phyloP scores from a whole-genome alignment of 2,113 vertebrate species.

The Thoracochromis brauschi region DNA sequence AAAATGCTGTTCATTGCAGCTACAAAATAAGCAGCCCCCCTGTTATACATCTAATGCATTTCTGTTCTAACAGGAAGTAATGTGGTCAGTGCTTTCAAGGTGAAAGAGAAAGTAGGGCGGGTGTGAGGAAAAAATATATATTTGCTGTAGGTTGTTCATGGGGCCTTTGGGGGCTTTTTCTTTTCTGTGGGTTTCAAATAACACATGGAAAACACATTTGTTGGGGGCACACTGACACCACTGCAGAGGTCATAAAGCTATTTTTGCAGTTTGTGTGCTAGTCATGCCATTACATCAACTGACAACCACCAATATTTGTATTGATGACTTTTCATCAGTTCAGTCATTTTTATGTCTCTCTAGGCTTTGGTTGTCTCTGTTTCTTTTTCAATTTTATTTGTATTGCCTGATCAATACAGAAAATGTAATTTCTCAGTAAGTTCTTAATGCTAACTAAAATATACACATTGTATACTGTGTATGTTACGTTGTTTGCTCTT shows the following conservation, averaged over 20 bases:
- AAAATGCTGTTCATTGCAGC: not conserved
- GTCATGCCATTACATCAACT: not conserved
- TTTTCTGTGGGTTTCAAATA: not conserved
- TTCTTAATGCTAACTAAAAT: not conserved
- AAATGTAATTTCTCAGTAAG: not conserved
- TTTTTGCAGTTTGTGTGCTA: not conserved
- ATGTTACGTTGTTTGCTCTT: not conserved
- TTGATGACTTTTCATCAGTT: not conserved
- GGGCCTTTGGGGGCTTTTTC: not conserved
- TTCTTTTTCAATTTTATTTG: not conserved
- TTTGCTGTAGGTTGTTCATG: not conserved
- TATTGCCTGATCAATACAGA: not conserved
- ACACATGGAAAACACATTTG: conserved; percentile 12
- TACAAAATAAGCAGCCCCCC: not conserved
- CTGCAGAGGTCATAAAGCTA: not conserved
- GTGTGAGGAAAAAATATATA: not conserved
- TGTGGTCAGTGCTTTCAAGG: conserved; percentile 18
- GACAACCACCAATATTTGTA: not conserved
- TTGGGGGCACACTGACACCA: not conserved
- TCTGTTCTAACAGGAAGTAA: conserved; percentile 35
- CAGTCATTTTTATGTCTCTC: not conserved
- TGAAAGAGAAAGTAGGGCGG: conserved; percentile 33
- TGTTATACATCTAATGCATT: not conserved
- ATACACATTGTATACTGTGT: not conserved
- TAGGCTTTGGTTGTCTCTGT: not conserved